Evolutionary conservation across 2,797 vertebrate species (phyloP).

Genomic region (Anniella stebbinsi): DNA sequence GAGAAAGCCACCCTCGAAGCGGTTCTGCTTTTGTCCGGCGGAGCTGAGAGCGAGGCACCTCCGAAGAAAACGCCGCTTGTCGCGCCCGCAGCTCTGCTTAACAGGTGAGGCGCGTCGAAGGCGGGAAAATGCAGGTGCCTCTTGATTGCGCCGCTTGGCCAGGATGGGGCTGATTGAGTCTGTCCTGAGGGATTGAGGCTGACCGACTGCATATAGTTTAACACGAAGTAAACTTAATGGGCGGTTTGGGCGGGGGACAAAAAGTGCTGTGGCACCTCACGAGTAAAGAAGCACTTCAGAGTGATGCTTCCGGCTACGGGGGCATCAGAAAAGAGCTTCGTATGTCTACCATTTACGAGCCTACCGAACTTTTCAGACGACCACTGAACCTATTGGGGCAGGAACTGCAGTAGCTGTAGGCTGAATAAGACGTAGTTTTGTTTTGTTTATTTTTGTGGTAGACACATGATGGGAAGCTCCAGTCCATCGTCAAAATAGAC

Average conservation of each 20-base stretch:
- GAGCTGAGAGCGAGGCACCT: background rate
- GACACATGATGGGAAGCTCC: too few species aligned
- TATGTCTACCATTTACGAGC: too few species aligned
- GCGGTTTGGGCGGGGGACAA: rapidly evolving
- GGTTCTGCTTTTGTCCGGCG: background rate
- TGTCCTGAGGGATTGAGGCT: background rate
- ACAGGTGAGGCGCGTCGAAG: conserved; percentile 11
- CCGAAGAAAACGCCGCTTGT: background rate
- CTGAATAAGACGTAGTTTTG: background rate
- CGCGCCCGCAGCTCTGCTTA: background rate
- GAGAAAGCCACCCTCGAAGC: too few species aligned
- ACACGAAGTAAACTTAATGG: background rate
- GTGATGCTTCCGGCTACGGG: too few species aligned
- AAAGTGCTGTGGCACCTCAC: background rate
- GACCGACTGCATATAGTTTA: background rate
- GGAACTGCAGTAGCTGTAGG: background rate
- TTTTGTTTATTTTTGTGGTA: too few species aligned
- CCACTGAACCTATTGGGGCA: background rate
- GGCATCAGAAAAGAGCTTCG: background rate
- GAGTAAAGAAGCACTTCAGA: background rate
- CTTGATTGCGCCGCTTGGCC: background rate
- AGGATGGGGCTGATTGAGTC: background rate
- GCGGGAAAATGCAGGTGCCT: background rate
- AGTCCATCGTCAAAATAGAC: too few species aligned
- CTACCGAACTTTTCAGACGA: background rate